Evolutionary conservation across 2,797 vertebrate species (phyloP).

Genomic region (Mormyrops attenuatus): DNA sequence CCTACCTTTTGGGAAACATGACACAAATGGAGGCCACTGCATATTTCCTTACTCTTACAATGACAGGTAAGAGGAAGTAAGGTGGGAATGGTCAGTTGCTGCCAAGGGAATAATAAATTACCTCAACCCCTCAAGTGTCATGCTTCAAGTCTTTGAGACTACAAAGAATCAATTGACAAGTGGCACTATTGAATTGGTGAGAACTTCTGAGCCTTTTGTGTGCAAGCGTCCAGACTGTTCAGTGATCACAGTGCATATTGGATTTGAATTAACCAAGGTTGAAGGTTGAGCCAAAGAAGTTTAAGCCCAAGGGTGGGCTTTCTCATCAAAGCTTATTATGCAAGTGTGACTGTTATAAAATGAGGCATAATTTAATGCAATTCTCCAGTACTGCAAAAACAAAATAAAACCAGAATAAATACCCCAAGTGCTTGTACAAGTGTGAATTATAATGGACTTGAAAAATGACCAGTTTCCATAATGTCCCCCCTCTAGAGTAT

Average conservation of each 20-base stretch:
- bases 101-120: neutral
- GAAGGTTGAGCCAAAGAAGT: neutral
- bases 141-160: neutral
- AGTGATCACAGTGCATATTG: neutral
- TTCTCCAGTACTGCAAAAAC: neutral
- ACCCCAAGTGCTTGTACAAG: neutral
- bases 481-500: neutral
- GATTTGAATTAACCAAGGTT: constrained; percentile 6
- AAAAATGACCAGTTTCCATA: neutral
- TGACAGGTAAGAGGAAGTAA: neutral
- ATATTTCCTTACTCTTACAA: neutral
- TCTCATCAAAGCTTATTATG: neutral
- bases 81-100: neutral
- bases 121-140: neutral
- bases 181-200: neutral
- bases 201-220: neutral
- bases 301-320: neutral
- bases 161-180: neutral
- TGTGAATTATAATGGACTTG: neutral
- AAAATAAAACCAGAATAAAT: neutral
- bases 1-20: neutral
- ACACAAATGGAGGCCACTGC: neutral
- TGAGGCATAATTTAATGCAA: neutral
- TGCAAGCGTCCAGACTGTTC: neutral
- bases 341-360: neutral